Evolutionary conservation across 2,113 vertebrate genomes (phyloP).

Genomic region (Etheostoma spectabile): DNA sequence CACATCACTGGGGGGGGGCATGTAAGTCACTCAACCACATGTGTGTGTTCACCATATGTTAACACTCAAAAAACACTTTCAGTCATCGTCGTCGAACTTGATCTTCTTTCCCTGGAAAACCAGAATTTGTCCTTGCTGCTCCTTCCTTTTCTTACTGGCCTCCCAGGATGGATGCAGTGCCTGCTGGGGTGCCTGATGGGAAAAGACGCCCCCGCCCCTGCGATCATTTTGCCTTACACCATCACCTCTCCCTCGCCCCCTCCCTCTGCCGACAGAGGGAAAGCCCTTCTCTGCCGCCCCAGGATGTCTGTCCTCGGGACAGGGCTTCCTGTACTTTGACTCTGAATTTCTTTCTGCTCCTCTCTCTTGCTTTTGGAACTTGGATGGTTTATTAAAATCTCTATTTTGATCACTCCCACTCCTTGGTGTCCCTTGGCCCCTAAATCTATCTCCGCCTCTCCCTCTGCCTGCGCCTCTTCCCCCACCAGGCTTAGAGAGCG

Average conservation of each 20-base stretch:
- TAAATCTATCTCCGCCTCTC: constrained; percentile 37
- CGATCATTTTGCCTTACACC: constrained; percentile 14
- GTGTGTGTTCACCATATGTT: background rate
- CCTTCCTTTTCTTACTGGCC: constrained; percentile 92
- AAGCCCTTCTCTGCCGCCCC: constrained; percentile 1
- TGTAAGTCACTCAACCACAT: background rate
- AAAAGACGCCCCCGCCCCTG: constrained; percentile 49
- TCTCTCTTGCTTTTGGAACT: constrained; percentile 42
- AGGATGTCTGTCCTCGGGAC: background rate
- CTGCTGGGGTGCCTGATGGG: constrained; percentile 73
- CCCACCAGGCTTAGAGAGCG: constrained; percentile 77
- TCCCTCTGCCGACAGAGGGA: constrained; percentile 27
- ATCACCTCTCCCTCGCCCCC: constrained; percentile 43
- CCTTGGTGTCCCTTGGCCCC: constrained; percentile 22
- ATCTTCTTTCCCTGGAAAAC: constrained; percentile 97
- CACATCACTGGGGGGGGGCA: background rate
- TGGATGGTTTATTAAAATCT: constrained; percentile 43
- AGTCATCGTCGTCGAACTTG: constrained; percentile 89
- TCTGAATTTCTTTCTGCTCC: constrained; percentile 7
- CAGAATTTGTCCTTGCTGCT: constrained; percentile 91
- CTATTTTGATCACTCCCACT: background rate
- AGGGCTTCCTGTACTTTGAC: constrained; percentile 34
- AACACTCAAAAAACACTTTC: constrained; percentile 20
- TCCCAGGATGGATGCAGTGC: constrained; percentile 98
- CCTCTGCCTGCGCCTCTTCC: constrained; percentile 40